phyloP scores from a whole-genome alignment of 2,113 vertebrate species.

The Heteronetta atricapilla region DNA sequence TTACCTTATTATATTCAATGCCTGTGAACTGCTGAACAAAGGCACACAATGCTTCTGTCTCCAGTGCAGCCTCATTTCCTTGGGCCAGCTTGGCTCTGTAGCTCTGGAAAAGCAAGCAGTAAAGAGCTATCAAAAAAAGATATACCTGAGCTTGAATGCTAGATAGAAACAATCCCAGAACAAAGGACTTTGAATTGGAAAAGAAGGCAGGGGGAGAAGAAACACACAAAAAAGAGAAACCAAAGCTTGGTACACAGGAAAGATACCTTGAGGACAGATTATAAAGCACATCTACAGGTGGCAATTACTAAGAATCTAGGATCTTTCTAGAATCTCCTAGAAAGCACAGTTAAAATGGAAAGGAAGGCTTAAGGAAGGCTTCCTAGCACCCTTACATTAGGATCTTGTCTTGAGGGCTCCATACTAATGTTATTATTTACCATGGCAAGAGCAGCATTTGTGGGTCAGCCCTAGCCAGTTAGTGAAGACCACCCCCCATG shows the following conservation, averaged over 20 bases:
- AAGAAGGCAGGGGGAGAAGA: background rate
- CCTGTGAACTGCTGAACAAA: slow-evolving; percentile 92
- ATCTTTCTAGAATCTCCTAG: background rate
- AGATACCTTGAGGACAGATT: background rate
- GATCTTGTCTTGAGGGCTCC: background rate
- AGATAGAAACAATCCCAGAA: background rate
- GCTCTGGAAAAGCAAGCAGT: slow-evolving; percentile 73
- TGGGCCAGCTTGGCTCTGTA: slow-evolving; percentile 90
- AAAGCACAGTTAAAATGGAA: background rate
- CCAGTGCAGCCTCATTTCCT: slow-evolving; percentile 87
- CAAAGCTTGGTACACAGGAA: background rate
- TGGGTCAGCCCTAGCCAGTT: background rate
- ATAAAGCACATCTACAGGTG: background rate
- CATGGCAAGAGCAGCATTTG: background rate
- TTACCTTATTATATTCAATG: slow-evolving; percentile 87
- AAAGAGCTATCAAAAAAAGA: background rate
- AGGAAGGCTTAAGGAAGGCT: background rate
- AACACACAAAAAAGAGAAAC: background rate
- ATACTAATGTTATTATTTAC: background rate
- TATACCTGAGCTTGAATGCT: background rate
- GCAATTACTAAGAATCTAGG: background rate
- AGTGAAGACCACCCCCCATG: background rate
- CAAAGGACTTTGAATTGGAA: background rate
- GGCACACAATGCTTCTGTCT: slow-evolving; percentile 89
- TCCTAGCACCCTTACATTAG: accelerated